A percentile compares a stretch with the other conserved stretches of the same genome.
Evolutionary conservation across 2,797 vertebrate genomes (phyloP).

Genomic region (Anguilla pacifica): DNA sequence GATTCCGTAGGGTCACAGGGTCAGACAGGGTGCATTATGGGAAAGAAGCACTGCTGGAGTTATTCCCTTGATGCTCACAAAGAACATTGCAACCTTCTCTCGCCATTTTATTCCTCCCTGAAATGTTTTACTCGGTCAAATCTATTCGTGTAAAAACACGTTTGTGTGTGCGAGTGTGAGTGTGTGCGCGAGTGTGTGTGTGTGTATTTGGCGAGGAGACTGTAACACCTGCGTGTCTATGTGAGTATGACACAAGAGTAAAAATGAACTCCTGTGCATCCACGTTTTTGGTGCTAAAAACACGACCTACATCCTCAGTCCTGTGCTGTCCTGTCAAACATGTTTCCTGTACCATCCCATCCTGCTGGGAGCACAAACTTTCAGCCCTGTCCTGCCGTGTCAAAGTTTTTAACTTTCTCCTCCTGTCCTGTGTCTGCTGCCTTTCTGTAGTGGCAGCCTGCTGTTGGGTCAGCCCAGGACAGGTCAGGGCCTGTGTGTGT

Average conservation of each 20-base stretch:
- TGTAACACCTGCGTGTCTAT: not conserved
- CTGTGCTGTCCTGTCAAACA: not conserved
- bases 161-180: not conserved
- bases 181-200: not conserved
- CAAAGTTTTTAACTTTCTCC: not conserved
- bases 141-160: not conserved
- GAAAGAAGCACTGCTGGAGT: not conserved
- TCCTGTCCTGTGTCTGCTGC: not conserved
- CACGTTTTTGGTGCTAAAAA: not conserved
- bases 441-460: not conserved
- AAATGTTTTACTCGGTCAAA: not conserved
- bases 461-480: constrained; percentile 17
- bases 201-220: not conserved
- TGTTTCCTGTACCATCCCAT: not conserved
- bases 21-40: not conserved
- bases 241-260: not conserved
- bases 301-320: not conserved
- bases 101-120: not conserved
- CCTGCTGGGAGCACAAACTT: constrained; percentile 16
- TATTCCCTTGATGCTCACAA: not conserved
- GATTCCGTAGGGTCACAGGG: not conserved
- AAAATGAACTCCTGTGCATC: not conserved
- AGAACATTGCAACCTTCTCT: not conserved
- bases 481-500: constrained; percentile 34
- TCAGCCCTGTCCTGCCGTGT: not conserved